These are phyloP conservation scores for Vultur gryphus DNA, from an alignment of 2,797 vertebrate genomes.

Conservation along the genomic window DNA sequence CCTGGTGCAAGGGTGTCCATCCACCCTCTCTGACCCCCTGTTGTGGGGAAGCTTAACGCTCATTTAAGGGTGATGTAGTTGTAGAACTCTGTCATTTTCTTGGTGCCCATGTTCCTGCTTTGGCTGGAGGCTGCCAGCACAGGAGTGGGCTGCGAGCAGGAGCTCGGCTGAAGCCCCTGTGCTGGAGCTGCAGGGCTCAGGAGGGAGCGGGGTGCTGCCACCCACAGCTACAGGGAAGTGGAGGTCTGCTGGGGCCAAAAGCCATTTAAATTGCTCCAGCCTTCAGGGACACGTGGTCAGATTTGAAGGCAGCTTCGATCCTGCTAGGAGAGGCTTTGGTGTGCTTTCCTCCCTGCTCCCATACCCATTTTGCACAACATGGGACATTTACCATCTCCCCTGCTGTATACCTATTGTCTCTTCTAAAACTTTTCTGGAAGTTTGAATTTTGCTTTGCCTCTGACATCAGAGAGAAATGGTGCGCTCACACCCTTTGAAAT, in stretches of 20 bases:
- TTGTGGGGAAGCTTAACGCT: not conserved
- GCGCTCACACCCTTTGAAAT: conserved; percentile 7
- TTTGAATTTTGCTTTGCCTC: not conserved
- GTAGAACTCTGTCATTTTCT: not conserved
- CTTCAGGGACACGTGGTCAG: not conserved
- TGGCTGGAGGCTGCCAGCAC: not conserved
- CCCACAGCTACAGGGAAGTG: not conserved
- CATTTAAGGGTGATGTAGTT: not conserved
- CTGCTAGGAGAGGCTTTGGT: not conserved
- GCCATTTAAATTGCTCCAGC: not conserved
- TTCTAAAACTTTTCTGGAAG: not conserved
- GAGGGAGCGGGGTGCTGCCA: not conserved
- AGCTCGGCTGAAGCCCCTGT: not conserved
- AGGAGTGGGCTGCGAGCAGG: not conserved
- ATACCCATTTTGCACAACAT: fast-evolving
- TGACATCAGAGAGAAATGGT: not conserved
- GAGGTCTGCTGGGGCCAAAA: not conserved
- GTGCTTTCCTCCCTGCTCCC: not conserved
- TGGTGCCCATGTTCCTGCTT: not conserved
- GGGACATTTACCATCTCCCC: not conserved
- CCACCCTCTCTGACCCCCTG: not conserved
- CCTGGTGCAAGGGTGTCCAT: not conserved
- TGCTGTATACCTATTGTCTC: not conserved
- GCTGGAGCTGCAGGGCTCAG: not conserved
- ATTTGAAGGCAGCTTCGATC: not conserved